These are phyloP conservation scores for Matsumyia berberina DNA, from an alignment of 2,888 invertebrate genomes.

Conservation along the genomic window DNA sequence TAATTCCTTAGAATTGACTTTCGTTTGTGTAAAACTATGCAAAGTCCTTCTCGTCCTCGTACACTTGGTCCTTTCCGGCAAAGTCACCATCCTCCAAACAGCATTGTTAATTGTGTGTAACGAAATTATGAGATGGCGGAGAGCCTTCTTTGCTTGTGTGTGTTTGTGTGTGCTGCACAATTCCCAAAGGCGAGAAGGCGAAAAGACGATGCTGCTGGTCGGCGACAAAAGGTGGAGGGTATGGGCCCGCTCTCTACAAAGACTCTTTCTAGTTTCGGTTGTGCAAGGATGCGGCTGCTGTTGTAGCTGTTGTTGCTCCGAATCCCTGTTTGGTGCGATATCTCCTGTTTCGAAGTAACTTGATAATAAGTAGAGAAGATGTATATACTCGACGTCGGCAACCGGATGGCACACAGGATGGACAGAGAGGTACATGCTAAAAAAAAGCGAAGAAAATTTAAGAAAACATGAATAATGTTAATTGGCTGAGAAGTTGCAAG, in stretches of 20 bases:
- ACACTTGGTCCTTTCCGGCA: background rate
- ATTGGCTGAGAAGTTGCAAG: slow-evolving; percentile 75
- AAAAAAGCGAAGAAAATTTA: slow-evolving; percentile 40
- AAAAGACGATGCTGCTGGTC: slow-evolving; percentile 37
- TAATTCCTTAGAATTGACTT: slow-evolving; percentile 76
- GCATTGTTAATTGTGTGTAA: slow-evolving; percentile 82
- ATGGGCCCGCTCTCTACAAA: slow-evolving; percentile 8
- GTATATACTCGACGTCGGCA: slow-evolving; percentile 22
- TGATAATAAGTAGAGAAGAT: slow-evolving; percentile 58
- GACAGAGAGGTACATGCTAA: slow-evolving; percentile 19
- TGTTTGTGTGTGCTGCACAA: slow-evolving; percentile 23
- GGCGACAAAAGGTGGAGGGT: slow-evolving; percentile 21
- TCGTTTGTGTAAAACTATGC: slow-evolving; percentile 71
- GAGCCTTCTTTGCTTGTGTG: slow-evolving; percentile 4
- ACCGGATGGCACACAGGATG: slow-evolving; percentile 23
- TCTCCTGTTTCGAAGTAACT: slow-evolving; percentile 72
- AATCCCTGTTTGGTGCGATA: slow-evolving; percentile 63
- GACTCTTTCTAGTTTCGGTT: slow-evolving; percentile 47
- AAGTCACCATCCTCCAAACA: slow-evolving; percentile 34
- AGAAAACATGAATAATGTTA: slow-evolving; percentile 74
- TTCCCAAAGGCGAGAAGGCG: slow-evolving; percentile 54
- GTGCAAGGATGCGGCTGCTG: slow-evolving; percentile 36
- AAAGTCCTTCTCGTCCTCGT: slow-evolving; percentile 48
- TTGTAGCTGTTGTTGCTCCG: slow-evolving; percentile 36
- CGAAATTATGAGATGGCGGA: slow-evolving; percentile 80